These are phyloP conservation scores for Poeciliopsis infans DNA, from an alignment of 2,797 vertebrate genomes.

Conservation along the genomic window DNA sequence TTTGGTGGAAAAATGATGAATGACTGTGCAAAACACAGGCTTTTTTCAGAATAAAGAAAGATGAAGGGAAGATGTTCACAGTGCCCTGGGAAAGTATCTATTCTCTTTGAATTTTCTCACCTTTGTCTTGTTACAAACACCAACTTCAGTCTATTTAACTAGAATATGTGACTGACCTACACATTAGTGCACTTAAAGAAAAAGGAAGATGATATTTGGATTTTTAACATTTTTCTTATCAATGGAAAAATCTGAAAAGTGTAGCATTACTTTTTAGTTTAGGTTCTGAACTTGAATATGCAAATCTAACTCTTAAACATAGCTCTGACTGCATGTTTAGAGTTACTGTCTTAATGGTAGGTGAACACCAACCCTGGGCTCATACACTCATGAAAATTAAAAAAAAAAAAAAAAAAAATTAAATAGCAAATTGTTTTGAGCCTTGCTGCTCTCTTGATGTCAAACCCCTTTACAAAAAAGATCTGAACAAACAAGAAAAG, in stretches of 20 bases:
- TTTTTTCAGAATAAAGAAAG: conserved; percentile 22
- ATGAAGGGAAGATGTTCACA: not conserved
- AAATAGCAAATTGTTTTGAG: not conserved
- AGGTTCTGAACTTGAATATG: not conserved
- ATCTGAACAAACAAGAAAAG: not conserved
- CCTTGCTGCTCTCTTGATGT: not conserved
- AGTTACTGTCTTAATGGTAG: not conserved
- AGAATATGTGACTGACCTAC: not conserved
- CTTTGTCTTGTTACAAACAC: not conserved
- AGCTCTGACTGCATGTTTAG: not conserved
- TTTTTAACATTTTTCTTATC: not conserved
- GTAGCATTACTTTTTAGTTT: not conserved
- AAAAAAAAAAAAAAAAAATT: not conserved
- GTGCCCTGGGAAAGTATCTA: not conserved
- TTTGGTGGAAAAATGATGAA: conserved; percentile 86
- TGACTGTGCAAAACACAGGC: conserved; percentile 70
- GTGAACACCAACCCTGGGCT: not conserved
- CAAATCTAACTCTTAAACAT: not conserved
- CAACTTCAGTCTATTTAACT: not conserved
- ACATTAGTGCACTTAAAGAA: not conserved
- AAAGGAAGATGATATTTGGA: not conserved
- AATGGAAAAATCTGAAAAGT: not conserved
- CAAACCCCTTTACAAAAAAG: not conserved
- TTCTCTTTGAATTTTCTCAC: not conserved
- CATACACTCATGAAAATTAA: not conserved